Evolutionary conservation across 2,888 invertebrate genomes (phyloP).

Genomic region (Matsumyia berberina): DNA sequence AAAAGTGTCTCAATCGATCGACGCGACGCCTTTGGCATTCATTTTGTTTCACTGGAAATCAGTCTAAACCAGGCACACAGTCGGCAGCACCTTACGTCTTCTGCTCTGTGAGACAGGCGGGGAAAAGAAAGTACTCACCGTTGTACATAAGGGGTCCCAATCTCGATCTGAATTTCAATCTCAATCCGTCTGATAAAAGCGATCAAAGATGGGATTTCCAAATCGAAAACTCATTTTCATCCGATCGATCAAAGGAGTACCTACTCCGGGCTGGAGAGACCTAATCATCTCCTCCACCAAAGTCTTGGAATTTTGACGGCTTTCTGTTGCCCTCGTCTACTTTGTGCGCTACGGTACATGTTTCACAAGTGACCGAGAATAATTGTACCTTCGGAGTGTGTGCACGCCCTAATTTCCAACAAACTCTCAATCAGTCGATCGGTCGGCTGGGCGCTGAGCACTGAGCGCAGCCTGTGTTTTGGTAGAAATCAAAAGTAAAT

Average conservation of each 20-base stretch:
- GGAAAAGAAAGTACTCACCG: constrained; percentile 69
- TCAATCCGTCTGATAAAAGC: constrained; percentile 57
- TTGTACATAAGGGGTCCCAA: constrained; percentile 55
- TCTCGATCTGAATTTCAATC: constrained; percentile 59
- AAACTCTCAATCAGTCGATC: constrained; percentile 46
- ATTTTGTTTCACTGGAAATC: constrained; percentile 55
- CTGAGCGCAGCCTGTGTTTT: constrained; percentile 9
- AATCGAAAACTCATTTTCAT: constrained; percentile 67
- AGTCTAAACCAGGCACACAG: constrained; percentile 4
- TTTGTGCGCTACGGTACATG: constrained; percentile 37
- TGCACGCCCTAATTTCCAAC: constrained; percentile 66
- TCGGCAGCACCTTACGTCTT: constrained; percentile 42
- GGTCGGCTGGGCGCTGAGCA: not conserved
- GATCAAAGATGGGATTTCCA: constrained; percentile 71
- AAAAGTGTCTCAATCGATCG: constrained; percentile 72
- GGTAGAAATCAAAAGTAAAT: constrained; percentile 72
- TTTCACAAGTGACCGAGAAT: constrained; percentile 73
- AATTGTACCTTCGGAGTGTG: constrained; percentile 67
- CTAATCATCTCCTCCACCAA: constrained; percentile 55
- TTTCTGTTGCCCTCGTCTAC: constrained; percentile 5
- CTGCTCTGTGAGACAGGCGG: constrained; percentile 30
- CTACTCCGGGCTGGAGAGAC: constrained; percentile 23
- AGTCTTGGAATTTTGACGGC: constrained; percentile 60
- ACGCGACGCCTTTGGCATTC: constrained; percentile 73
- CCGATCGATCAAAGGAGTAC: constrained; percentile 68